phyloP scores from a whole-genome alignment of 2,113 vertebrate genomes.

The Triplophysa siluroides region DNA sequence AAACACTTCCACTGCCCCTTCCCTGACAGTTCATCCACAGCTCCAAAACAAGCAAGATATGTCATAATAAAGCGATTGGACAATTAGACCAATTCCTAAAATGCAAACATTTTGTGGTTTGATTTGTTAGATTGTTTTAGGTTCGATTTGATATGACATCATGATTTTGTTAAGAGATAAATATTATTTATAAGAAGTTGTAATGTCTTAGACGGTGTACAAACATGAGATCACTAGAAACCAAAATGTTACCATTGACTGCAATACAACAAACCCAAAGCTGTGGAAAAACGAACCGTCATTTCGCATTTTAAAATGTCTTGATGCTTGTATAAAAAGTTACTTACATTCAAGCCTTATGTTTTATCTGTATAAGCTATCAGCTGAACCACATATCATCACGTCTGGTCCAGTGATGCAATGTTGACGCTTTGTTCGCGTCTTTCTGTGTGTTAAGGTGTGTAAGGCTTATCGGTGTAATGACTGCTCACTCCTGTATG shows the following conservation, averaged over 20 bases:
- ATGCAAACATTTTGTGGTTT: background rate
- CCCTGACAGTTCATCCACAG: background rate
- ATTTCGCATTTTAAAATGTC: no score
- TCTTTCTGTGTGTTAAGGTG: slow-evolving; percentile 24
- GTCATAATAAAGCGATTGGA: background rate
- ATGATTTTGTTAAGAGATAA: no score
- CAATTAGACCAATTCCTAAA: background rate
- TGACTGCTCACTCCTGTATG: background rate
- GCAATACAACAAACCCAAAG: no score
- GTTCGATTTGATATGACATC: no score
- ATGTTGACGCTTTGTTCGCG: background rate
- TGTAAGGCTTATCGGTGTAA: slow-evolving; percentile 32
- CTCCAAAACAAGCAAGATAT: background rate
- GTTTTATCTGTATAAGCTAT: no score
- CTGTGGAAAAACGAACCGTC: no score
- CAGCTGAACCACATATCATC: background rate
- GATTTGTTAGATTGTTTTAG: background rate
- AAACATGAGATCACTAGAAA: no score
- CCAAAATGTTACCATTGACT: no score
- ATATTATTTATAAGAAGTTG: no score
- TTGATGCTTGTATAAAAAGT: no score
- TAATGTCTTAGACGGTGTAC: no score
- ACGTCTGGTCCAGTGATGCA: background rate
- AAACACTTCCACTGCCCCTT: background rate
- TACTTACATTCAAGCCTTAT: background rate